Evolutionary conservation across 2,888 invertebrate species (phyloP).

Genomic region (Idaea aversata): DNA sequence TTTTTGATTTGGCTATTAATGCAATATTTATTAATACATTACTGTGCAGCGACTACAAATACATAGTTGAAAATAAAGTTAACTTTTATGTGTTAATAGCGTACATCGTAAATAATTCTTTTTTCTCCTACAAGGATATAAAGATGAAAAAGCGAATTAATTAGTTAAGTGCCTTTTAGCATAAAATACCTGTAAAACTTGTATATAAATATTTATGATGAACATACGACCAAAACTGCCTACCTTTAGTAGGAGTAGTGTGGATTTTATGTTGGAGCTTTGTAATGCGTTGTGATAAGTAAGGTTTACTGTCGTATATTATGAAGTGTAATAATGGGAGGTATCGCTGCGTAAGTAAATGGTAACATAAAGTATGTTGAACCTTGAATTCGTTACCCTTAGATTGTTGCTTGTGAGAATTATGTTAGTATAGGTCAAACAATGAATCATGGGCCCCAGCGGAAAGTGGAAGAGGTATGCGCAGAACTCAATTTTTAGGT

Average conservation of each 20-base stretch:
- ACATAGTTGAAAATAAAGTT: too few species aligned
- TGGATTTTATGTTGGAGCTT: slow-evolving; percentile 55
- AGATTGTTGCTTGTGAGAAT: slow-evolving; percentile 2
- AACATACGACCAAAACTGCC: slow-evolving; percentile 13
- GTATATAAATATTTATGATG: slow-evolving; percentile 3
- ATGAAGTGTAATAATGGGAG: slow-evolving; percentile 56
- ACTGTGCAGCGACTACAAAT: not conserved
- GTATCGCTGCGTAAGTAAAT: slow-evolving; percentile 37
- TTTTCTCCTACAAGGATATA: too few species aligned
- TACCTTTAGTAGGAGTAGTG: slow-evolving; percentile 13
- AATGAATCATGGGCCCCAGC: too few species aligned
- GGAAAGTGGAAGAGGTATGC: too few species aligned
- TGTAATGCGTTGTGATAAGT: slow-evolving; percentile 63
- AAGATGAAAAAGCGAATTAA: too few species aligned
- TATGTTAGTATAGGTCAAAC: not conserved
- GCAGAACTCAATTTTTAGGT: too few species aligned
- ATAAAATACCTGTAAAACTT: not conserved
- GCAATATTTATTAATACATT: not conserved
- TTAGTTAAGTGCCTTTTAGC: not conserved
- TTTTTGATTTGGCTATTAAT: not conserved
- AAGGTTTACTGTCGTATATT: slow-evolving; percentile 65
- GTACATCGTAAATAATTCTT: too few species aligned
- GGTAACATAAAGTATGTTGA: slow-evolving; percentile 28
- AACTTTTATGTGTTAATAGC: too few species aligned
- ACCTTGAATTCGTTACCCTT: slow-evolving; percentile 41